Conservation (phyloP, 64 coral and sea anemone genomes). For the Hydrozoanthus tunicans region DNA sequence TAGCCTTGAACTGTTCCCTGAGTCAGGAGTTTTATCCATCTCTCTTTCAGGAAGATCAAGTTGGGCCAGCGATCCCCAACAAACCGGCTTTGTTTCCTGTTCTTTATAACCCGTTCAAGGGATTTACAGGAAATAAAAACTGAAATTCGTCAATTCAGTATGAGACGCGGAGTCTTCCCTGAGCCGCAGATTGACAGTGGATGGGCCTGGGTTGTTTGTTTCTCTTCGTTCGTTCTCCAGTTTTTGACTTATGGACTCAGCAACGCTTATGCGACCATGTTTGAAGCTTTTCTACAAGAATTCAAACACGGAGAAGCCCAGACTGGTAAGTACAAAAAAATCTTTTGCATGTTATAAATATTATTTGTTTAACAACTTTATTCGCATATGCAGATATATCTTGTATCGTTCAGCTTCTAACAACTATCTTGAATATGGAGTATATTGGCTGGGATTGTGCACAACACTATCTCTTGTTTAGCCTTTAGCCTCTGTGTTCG, state of each 20-base stretch:
- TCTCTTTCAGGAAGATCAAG: constrained; percentile 1
- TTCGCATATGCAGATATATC: too few relatives aligned
- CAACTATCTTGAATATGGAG: too few relatives aligned
- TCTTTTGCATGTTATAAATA: neutral
- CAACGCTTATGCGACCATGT: constrained; percentile 38
- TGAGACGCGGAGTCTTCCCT: neutral
- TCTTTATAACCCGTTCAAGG: neutral
- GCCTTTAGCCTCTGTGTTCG: too few relatives aligned
- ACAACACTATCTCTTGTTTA: too few relatives aligned
- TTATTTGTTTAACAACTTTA: too few relatives aligned
- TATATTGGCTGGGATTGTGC: too few relatives aligned
- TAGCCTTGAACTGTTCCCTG: neutral
- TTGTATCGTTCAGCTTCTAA: too few relatives aligned
- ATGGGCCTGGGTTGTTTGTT: constrained; percentile 44
- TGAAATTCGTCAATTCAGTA: neutral
- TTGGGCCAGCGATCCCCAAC: neutral
- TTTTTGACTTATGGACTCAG: constrained; percentile 36
- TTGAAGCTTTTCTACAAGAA: constrained; percentile 45
- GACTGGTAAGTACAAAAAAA: constrained; percentile 5
- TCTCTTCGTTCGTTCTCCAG: constrained; percentile 34
- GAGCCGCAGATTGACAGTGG: constrained; percentile 18
- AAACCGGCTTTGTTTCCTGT: neutral
- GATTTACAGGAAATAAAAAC: neutral
- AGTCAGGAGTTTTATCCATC: neutral
- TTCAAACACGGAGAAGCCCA: constrained; percentile 40